These are phyloP conservation scores for Limnephilus rhombicus DNA, from an alignment of 2,888 invertebrate species.

Conservation along the genomic window DNA sequence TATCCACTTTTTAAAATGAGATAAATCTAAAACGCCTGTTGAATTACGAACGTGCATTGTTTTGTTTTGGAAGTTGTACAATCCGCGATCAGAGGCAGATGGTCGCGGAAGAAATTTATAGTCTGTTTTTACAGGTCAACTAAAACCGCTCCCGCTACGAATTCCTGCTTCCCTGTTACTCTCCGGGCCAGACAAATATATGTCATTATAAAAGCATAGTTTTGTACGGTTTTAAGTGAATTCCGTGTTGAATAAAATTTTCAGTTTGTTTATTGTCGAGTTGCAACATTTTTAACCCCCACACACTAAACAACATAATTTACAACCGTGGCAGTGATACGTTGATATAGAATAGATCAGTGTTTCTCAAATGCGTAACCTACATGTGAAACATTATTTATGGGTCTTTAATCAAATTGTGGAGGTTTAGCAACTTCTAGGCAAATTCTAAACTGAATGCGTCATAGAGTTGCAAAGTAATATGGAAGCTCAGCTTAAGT, in stretches of 20 bases:
- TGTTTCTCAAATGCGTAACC: background rate
- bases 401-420: background rate
- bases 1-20: background rate
- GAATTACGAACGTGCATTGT: constrained; percentile 20
- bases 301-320: background rate
- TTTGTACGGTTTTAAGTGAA: background rate
- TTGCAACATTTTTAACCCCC: background rate
- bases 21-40: constrained; percentile 12
- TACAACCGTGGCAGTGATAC: background rate
- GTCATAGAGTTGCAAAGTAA: background rate
- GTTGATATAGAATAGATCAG: background rate
- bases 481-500: background rate
- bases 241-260: background rate
- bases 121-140: constrained; percentile 36
- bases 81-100: constrained; percentile 39
- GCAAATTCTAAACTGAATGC: too few species aligned
- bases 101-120: constrained; percentile 37
- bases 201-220: background rate
- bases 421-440: background rate
- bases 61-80: constrained; percentile 32
- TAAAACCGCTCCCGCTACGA: background rate
- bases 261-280: background rate
- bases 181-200: background rate
- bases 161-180: background rate
- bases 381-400: background rate